Evolutionary conservation across 2,888 invertebrate genomes (phyloP).

Genomic region (Gasteruption jaculator): DNA sequence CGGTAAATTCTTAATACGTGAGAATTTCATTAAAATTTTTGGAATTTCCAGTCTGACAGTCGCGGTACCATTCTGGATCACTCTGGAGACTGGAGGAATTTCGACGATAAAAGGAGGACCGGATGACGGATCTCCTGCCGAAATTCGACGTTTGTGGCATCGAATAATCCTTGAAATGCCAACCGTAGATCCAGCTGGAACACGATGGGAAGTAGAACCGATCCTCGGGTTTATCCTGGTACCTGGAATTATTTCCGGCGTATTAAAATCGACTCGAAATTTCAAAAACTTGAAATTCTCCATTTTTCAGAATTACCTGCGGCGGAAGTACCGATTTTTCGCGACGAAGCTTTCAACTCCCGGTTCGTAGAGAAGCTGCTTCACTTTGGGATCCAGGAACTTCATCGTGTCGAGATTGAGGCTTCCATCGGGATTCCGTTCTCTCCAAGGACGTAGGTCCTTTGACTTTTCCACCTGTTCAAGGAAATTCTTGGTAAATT

Average conservation of each 20-base stretch:
- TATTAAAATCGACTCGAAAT: slow-evolving; percentile 4
- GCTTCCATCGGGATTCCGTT: slow-evolving; percentile 23
- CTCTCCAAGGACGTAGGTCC: slow-evolving; percentile 28
- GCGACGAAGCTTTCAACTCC: slow-evolving; percentile 33
- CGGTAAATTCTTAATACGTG: slow-evolving; percentile 22
- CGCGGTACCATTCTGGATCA: slow-evolving; percentile 34
- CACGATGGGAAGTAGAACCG: slow-evolving; percentile 41
- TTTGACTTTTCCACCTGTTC: background rate
- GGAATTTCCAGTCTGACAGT: slow-evolving; percentile 27
- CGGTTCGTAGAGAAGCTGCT: slow-evolving; percentile 32
- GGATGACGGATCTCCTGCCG: slow-evolving; percentile 28
- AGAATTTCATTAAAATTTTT: slow-evolving; percentile 33
- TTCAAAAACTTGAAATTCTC: slow-evolving; percentile 1
- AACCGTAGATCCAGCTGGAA: slow-evolving; percentile 41
- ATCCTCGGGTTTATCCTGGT: slow-evolving; percentile 36
- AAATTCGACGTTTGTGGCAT: slow-evolving; percentile 22
- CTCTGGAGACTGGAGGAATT: slow-evolving; percentile 33
- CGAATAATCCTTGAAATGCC: slow-evolving; percentile 37
- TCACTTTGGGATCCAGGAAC: slow-evolving; percentile 32
- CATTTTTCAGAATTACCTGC: slow-evolving; percentile 31
- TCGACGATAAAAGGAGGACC: slow-evolving; percentile 34
- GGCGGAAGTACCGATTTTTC: slow-evolving; percentile 33
- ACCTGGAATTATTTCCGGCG: slow-evolving; percentile 24
- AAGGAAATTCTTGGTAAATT: no score
- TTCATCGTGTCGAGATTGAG: slow-evolving; percentile 34